phyloP scores from a whole-genome alignment of 2,797 vertebrate species.

The Acrocephalus scirpaceus region DNA sequence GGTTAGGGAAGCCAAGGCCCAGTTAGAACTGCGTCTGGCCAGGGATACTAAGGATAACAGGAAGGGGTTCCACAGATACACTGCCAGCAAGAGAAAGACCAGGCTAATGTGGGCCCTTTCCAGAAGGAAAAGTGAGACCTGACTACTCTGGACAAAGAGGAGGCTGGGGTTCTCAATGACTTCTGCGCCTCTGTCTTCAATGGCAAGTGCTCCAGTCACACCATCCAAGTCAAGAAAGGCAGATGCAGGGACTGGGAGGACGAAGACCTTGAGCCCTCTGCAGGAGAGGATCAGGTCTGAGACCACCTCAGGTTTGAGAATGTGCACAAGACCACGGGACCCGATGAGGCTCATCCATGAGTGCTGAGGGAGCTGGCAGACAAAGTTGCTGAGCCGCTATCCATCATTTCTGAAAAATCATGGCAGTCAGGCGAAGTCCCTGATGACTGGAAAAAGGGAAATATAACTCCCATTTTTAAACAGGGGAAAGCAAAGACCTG shows the following conservation, averaged over 20 bases:
- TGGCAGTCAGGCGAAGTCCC: background rate
- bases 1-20: background rate
- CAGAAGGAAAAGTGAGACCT: background rate
- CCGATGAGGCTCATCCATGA: accelerated
- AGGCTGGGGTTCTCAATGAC: background rate
- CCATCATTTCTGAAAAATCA: background rate
- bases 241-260: background rate
- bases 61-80: background rate
- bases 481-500: accelerated
- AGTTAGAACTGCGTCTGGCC: background rate
- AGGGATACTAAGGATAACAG: background rate
- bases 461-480: background rate
- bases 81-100: background rate
- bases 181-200: background rate
- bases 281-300: background rate
- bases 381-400: background rate
- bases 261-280: background rate
- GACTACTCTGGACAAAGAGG: background rate
- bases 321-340: background rate
- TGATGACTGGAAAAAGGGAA: background rate
- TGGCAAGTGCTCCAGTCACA: background rate
- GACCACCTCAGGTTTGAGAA: background rate
- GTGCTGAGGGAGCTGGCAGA: background rate
- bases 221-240: background rate
- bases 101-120: background rate